Evolutionary conservation across 2,888 invertebrate species (phyloP).

Genomic region (Hermaeophaga mercurialis): DNA sequence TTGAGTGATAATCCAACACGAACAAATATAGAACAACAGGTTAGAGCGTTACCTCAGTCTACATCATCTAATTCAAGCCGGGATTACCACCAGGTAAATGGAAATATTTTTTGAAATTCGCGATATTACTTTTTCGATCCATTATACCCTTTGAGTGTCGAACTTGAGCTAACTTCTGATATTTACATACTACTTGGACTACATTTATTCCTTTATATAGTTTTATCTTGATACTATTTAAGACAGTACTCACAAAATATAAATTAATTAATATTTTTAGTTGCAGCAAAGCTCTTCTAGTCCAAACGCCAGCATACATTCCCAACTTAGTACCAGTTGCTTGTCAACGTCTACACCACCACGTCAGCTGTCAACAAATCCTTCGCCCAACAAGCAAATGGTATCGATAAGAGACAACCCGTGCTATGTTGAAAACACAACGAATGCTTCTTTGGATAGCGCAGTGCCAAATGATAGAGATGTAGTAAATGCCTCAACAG

Average conservation of each 20-base stretch:
- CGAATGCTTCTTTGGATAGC: conserved; percentile 32
- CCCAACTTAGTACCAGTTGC: conserved; percentile 38
- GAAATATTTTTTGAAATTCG: too few relatives aligned
- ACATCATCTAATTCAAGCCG: conserved; percentile 41
- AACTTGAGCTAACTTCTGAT: too few relatives aligned
- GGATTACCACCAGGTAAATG: conserved; percentile 43
- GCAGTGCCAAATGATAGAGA: conserved; percentile 39
- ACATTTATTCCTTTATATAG: too few relatives aligned
- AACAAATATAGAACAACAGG: conserved; percentile 29
- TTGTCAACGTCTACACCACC: conserved; percentile 28
- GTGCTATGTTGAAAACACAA: conserved; percentile 46
- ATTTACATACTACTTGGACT: too few relatives aligned
- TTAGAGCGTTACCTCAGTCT: conserved; percentile 48
- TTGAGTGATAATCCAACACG: conserved; percentile 51
- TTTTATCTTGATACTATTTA: too few relatives aligned
- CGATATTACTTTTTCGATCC: too few relatives aligned
- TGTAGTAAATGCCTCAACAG: conserved; percentile 37
- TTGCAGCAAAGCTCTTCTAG: conserved; percentile 35
- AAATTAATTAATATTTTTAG: too few relatives aligned
- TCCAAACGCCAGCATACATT: conserved; percentile 49
- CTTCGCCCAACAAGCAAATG: conserved; percentile 32
- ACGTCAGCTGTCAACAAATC: conserved; percentile 27
- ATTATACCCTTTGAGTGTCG: too few relatives aligned
- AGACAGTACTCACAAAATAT: too few relatives aligned
- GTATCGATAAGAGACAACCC: conserved; percentile 49